Conservation (phyloP, 2,797 vertebrate genomes). For the Petrocephalus sullivani region DNA sequence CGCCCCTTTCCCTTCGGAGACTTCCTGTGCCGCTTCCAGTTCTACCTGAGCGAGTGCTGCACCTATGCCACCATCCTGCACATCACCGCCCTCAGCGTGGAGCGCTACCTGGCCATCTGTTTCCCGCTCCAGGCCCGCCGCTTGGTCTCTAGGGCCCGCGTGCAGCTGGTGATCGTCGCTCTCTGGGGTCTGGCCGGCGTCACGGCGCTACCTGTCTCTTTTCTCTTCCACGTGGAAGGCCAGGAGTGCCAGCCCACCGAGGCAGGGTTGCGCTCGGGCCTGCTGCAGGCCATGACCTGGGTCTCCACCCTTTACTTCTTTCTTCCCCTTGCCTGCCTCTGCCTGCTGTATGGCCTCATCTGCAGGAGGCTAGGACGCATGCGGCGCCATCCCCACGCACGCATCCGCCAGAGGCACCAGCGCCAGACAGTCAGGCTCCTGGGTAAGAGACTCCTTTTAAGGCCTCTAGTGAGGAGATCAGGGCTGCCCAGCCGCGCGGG, state of each 20-base stretch:
- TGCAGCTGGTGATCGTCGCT: constrained; percentile 56
- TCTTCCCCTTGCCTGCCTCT: constrained; percentile 60
- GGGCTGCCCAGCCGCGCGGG: neutral
- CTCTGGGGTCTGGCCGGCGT: constrained; percentile 62
- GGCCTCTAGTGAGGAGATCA: neutral
- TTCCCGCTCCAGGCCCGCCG: constrained; percentile 67
- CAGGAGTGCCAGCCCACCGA: constrained; percentile 62
- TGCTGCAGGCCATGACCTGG: constrained; percentile 65
- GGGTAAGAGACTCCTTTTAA: constrained; percentile 46
- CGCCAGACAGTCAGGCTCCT: constrained; percentile 64
- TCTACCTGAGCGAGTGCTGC: constrained; percentile 71
- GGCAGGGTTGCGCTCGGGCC: constrained; percentile 57
- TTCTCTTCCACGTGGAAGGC: constrained; percentile 66
- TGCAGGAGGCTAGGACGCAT: constrained; percentile 62
- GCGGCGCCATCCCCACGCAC: constrained; percentile 35
- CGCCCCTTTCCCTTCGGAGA: constrained; percentile 66
- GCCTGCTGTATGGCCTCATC: constrained; percentile 67
- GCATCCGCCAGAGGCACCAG: constrained; percentile 55
- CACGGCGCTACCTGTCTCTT: constrained; percentile 60
- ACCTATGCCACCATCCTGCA: constrained; percentile 74
- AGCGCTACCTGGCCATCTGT: constrained; percentile 70
- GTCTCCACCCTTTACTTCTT: constrained; percentile 75
- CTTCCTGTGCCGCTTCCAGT: constrained; percentile 62
- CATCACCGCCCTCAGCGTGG: constrained; percentile 70
- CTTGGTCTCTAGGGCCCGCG: constrained; percentile 59